Percentiles rank a stretch among this genome's conserved stretches.
phyloP scores from a whole-genome alignment of 2,888 invertebrate genomes.

The Plebejus anna region DNA sequence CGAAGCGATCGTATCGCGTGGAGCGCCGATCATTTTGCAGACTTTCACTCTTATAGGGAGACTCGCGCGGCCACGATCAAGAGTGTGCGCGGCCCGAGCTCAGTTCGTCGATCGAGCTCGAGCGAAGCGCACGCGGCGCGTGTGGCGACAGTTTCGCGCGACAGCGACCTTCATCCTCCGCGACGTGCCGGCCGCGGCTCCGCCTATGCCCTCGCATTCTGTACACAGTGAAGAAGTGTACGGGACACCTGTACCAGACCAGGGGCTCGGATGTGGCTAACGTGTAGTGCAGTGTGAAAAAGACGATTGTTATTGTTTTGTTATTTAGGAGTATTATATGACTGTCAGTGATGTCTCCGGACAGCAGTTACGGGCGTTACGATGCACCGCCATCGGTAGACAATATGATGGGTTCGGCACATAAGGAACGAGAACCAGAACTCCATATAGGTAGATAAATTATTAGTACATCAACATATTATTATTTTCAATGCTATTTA shows the following conservation, averaged over 20 bases:
- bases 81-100: slow-evolving; percentile 67
- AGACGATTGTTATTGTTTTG: slow-evolving; percentile 52
- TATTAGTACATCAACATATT: background rate
- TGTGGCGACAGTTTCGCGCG: slow-evolving; percentile 53
- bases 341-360: slow-evolving; percentile 83
- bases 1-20: slow-evolving; percentile 76
- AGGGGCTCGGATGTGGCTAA: slow-evolving; percentile 63
- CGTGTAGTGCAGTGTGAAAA: slow-evolving; percentile 71
- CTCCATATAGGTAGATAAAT: slow-evolving; percentile 83
- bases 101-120: slow-evolving; percentile 81
- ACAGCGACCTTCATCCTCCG: slow-evolving; percentile 74
- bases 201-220: slow-evolving; percentile 67
- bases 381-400: slow-evolving; percentile 78
- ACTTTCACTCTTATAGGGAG: slow-evolving; percentile 80
- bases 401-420: slow-evolving; percentile 65
- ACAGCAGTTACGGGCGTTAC: slow-evolving; percentile 82
- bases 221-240: slow-evolving; percentile 59
- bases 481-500: background rate
- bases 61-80: slow-evolving; percentile 62
- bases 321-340: slow-evolving; percentile 51
- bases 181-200: slow-evolving; percentile 60
- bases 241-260: slow-evolving; percentile 50
- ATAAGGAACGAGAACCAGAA: slow-evolving; percentile 82
- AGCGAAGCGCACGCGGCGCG: slow-evolving; percentile 72
- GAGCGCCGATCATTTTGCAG: slow-evolving; percentile 78